A percentile compares a stretch with the other conserved stretches of the same genome.
These are phyloP conservation scores for Urocitellus parryii DNA, from an alignment of 2,113 vertebrate species.

Conservation along the genomic window DNA sequence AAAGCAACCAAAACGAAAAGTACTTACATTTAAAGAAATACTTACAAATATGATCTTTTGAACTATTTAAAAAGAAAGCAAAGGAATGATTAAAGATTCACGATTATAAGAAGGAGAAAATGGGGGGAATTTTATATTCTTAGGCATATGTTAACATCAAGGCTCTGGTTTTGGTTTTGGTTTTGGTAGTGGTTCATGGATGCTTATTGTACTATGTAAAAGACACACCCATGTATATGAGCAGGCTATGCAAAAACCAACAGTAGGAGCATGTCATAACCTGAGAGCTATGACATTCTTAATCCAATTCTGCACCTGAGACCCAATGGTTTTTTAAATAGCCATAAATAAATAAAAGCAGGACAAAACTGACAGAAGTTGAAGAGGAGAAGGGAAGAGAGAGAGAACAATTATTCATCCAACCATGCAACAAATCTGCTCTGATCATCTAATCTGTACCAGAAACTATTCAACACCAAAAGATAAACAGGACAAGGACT, in stretches of 20 bases:
- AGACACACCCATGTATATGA: not conserved
- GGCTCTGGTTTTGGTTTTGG: not conserved
- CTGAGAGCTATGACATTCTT: not conserved
- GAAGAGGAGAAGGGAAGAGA: not conserved
- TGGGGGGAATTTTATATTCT: not conserved
- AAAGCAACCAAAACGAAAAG: slow-evolving; percentile 29
- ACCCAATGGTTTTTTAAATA: not conserved
- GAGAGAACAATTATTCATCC: not conserved
- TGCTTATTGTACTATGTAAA: not conserved
- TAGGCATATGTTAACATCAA: not conserved
- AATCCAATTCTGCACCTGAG: not conserved
- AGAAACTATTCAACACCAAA: not conserved
- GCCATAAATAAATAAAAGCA: not conserved
- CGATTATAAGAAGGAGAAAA: not conserved
- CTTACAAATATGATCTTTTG: not conserved
- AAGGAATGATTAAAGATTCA: not conserved
- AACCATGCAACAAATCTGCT: not conserved
- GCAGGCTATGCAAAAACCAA: not conserved
- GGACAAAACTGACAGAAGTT: not conserved
- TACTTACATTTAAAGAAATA: not conserved
- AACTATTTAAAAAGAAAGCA: not conserved
- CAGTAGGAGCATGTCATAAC: not conserved
- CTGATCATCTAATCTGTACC: not conserved
- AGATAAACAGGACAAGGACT: no score
- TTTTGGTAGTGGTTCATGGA: not conserved